Evolutionary conservation across 1,140 invertebrate species (phyloP).

Genomic region (Diorhabda sublineata): DNA sequence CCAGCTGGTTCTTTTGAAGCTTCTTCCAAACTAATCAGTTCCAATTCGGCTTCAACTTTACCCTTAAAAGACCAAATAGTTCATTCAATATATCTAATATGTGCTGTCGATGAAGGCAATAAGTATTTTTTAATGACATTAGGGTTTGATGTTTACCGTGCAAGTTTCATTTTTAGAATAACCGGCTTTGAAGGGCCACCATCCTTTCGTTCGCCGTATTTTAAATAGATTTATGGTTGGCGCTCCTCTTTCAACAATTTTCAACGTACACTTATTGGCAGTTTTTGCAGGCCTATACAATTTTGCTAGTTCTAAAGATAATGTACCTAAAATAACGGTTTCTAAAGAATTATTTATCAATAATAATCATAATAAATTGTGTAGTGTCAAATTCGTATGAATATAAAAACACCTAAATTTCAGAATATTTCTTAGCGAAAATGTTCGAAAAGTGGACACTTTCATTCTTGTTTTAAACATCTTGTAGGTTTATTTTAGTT

Average conservation of each 20-base stretch:
- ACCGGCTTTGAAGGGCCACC: constrained; percentile 72
- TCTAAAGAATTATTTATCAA: too few relatives aligned
- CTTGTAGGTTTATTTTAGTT: too few relatives aligned
- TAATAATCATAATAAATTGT: too few relatives aligned
- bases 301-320: constrained; percentile 45
- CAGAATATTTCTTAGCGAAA: too few relatives aligned
- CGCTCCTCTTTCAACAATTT: constrained; percentile 57
- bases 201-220: constrained; percentile 65
- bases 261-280: constrained; percentile 56
- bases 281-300: constrained; percentile 49
- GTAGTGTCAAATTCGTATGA: too few relatives aligned
- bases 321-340: constrained; percentile 38
- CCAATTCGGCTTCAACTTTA: constrained; percentile 61
- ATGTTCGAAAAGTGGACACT: too few relatives aligned
- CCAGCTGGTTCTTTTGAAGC: constrained; percentile 58
- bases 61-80: constrained; percentile 50
- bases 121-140: too few relatives aligned
- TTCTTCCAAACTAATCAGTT: constrained; percentile 54
- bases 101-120: background rate
- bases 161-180: constrained; percentile 42
- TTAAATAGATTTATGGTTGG: constrained; percentile 75
- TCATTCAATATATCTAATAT: background rate
- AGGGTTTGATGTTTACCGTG: constrained; percentile 44
- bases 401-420: too few relatives aligned
- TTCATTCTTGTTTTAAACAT: too few relatives aligned